phyloP scores from a whole-genome alignment of 2,888 invertebrate genomes.

The Monopis laevigella region DNA sequence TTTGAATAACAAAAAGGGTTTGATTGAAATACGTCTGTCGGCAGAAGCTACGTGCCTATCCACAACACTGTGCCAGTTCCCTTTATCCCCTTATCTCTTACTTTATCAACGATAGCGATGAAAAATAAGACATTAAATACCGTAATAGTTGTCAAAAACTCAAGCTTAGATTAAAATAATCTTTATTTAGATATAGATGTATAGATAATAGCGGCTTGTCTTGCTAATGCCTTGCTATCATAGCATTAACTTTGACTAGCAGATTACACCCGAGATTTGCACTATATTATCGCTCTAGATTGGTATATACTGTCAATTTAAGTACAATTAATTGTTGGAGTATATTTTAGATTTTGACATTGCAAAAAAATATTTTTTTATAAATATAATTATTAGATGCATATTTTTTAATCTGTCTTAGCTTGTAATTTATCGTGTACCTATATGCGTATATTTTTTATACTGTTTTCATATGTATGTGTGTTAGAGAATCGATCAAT shows the following conservation, averaged over 20 bases:
- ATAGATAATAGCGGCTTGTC: conserved; percentile 4
- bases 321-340: not conserved
- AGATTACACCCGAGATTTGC: conserved; percentile 49
- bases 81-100: conserved; percentile 4
- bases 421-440: too few species aligned
- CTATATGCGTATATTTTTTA: too few species aligned
- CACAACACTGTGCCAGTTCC: conserved; percentile 1
- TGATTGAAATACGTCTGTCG: too few species aligned
- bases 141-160: conserved; percentile 8
- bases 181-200: conserved; percentile 8
- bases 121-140: conserved; percentile 8
- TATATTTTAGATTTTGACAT: too few species aligned
- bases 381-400: too few species aligned
- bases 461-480: too few species aligned
- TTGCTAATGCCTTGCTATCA: conserved; percentile 30
- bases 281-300: conserved; percentile 40
- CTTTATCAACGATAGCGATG: conserved; percentile 7
- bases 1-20: too few species aligned
- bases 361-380: too few species aligned
- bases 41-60: too few species aligned
- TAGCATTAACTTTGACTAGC: conserved; percentile 22
- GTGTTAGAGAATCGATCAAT: too few species aligned
- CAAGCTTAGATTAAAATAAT: conserved; percentile 11
- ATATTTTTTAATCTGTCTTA: too few species aligned
- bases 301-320: not conserved